Evolutionary conservation across 1,140 invertebrate genomes (phyloP).

Genomic region (Heliconius nattereri): DNA sequence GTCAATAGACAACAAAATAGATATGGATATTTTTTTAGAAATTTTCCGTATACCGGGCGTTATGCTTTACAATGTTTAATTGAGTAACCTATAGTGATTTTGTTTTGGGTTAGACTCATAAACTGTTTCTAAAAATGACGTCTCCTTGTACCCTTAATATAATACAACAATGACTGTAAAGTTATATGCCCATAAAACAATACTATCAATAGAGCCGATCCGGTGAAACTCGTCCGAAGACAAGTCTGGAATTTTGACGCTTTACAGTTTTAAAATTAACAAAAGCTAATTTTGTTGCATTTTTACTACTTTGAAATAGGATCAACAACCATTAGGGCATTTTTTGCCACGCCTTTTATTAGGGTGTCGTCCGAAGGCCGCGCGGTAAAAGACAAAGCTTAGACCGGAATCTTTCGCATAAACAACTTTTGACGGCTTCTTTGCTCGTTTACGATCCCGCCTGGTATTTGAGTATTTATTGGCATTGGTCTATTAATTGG

Average conservation of each 20-base stretch:
- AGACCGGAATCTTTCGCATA: slow-evolving; percentile 74
- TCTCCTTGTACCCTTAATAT: slow-evolving; percentile 47
- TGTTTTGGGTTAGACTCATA: background rate
- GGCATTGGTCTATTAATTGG: slow-evolving; percentile 4
- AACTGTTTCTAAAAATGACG: slow-evolving; percentile 34
- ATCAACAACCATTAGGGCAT: slow-evolving; percentile 75
- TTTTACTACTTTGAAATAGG: slow-evolving; percentile 78
- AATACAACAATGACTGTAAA: slow-evolving; percentile 55
- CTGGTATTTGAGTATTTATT: slow-evolving; percentile 30
- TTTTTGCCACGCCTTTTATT: slow-evolving; percentile 80
- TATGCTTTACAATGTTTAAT: background rate
- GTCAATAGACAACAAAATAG: background rate
- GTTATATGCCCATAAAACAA: slow-evolving; percentile 67
- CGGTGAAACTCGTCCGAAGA: slow-evolving; percentile 49
- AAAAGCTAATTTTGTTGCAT: slow-evolving; percentile 81
- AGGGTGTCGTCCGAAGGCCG: slow-evolving; percentile 77
- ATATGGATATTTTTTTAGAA: background rate
- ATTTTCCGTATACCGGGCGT: background rate
- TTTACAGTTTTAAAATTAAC: slow-evolving; percentile 72
- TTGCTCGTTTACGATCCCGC: slow-evolving; percentile 64
- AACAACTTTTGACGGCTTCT: slow-evolving; percentile 75
- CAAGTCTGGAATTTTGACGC: slow-evolving; percentile 55
- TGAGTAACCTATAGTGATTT: slow-evolving; percentile 5
- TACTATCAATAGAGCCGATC: slow-evolving; percentile 53
- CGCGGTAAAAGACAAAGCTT: slow-evolving; percentile 74